These are phyloP conservation scores for Drosophila kanekoi DNA, from an alignment of 2,888 invertebrate genomes.

Conservation along the genomic window DNA sequence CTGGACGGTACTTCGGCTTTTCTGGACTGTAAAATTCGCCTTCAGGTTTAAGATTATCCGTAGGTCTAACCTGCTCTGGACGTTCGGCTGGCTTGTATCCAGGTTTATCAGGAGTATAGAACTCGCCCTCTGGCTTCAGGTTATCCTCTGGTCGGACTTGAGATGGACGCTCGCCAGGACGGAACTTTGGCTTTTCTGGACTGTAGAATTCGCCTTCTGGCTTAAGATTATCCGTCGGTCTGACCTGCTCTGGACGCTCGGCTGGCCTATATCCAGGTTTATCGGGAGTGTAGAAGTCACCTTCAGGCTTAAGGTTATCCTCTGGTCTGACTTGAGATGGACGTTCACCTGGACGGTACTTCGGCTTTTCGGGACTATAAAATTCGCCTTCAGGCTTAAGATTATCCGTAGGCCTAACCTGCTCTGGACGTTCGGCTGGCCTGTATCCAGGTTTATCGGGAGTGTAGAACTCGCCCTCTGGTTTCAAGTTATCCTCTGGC, in stretches of 20 bases:
- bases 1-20: conserved; percentile 76
- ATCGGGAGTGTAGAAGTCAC: conserved; percentile 80
- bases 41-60: conserved; percentile 84
- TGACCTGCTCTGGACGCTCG: conserved; percentile 69
- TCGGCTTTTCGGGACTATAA: conserved; percentile 15
- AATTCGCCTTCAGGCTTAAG: too few species aligned
- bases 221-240: conserved; percentile 69
- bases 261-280: conserved; percentile 69
- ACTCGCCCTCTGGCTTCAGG: conserved; percentile 86
- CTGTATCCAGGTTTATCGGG: too few species aligned
- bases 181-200: conserved; percentile 82
- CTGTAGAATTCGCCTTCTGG: conserved; percentile 87
- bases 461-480: too few species aligned
- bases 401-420: too few species aligned
- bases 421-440: too few species aligned
- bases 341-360: conserved; percentile 85
- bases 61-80: conserved; percentile 74
- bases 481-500: too few species aligned
- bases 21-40: conserved; percentile 86
- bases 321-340: conserved; percentile 46
- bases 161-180: conserved; percentile 66
- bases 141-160: conserved; percentile 85
- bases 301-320: conserved; percentile 76
- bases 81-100: conserved; percentile 85
- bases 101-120: conserved; percentile 85